Evolutionary conservation across 2,797 vertebrate genomes (phyloP).

Genomic region (Diglossa cyanea): DNA sequence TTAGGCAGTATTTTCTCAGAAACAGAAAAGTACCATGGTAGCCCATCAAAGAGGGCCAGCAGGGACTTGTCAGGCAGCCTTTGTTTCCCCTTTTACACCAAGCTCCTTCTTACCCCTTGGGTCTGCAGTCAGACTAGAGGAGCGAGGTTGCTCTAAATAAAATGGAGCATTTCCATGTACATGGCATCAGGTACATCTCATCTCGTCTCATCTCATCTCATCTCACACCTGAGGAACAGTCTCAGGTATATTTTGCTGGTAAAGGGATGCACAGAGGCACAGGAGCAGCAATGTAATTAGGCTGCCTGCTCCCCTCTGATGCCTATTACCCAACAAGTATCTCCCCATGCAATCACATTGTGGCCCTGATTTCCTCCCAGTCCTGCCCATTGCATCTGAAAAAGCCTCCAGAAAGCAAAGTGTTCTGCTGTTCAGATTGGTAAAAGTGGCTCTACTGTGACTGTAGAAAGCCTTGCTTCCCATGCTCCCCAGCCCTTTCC

Average conservation of each 20-base stretch:
- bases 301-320: background rate
- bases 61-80: background rate
- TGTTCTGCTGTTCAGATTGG: background rate
- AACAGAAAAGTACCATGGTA: background rate
- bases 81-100: background rate
- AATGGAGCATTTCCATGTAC: background rate
- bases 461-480: background rate
- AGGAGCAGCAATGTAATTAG: background rate
- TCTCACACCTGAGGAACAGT: background rate
- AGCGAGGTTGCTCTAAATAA: background rate
- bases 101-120: accelerated
- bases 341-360: accelerated
- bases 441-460: accelerated
- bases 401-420: background rate
- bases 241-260: background rate
- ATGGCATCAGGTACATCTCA: background rate
- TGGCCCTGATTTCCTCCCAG: background rate
- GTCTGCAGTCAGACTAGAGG: background rate
- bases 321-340: background rate
- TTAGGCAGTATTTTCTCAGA: background rate
- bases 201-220: background rate
- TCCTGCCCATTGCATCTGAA: background rate
- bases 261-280: background rate
- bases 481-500: background rate
- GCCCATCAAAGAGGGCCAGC: background rate